These are phyloP conservation scores for Drosophila ficusphila DNA, from an alignment of 1,140 invertebrate species.

Conservation along the genomic window DNA sequence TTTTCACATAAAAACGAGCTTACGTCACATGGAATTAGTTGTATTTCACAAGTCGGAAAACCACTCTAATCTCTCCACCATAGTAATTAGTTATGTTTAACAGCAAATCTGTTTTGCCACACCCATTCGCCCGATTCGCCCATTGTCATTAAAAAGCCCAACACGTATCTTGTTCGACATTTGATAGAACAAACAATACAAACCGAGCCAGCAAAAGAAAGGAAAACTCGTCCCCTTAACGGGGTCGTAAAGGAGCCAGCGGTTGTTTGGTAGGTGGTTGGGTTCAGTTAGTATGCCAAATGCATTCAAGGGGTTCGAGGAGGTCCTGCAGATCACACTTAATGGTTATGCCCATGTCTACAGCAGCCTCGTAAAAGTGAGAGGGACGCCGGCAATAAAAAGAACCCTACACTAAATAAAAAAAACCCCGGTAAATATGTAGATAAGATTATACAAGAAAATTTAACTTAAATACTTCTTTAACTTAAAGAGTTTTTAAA, in stretches of 20 bases:
- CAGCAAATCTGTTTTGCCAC: constrained; percentile 18
- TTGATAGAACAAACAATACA: constrained; percentile 51
- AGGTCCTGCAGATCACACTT: constrained; percentile 42
- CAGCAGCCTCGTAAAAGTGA: constrained; percentile 59
- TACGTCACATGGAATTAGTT: not conserved
- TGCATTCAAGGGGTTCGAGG: constrained; percentile 40
- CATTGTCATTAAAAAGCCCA: constrained; percentile 64
- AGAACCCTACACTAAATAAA: constrained; percentile 3
- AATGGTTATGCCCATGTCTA: constrained; percentile 61
- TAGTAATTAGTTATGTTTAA: constrained; percentile 54
- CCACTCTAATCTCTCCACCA: constrained; percentile 8
- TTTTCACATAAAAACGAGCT: constrained; percentile 1
- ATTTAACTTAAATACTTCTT: no score
- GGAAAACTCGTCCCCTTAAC: constrained; percentile 29
- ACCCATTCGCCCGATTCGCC: not conserved
- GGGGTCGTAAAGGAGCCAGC: constrained; percentile 63
- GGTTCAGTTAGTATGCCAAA: constrained; percentile 47
- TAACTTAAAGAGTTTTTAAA: no score
- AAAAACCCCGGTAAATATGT: no score
- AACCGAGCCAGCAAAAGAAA: constrained; percentile 1
- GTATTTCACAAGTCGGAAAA: not conserved
- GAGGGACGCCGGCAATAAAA: constrained; percentile 50
- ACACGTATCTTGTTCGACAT: constrained; percentile 66
- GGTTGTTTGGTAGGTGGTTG: constrained; percentile 10
- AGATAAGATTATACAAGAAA: no score